Evolutionary conservation across 2,797 vertebrate species (phyloP).

Genomic region (Pteropus rufus): DNA sequence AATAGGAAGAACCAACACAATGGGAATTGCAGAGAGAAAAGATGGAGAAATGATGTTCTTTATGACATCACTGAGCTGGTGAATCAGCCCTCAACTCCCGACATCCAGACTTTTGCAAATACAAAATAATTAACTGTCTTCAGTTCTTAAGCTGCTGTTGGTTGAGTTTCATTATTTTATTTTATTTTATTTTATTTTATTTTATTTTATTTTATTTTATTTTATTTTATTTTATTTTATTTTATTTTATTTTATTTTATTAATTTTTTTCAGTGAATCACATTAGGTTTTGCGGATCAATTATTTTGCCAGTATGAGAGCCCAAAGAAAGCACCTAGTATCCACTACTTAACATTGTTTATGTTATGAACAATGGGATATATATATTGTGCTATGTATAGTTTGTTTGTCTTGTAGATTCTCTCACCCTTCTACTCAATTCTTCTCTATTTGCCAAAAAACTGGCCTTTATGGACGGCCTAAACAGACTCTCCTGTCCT

Average conservation of each 20-base stretch:
- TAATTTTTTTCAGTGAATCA: neutral
- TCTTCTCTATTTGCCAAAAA: neutral
- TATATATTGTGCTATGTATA: neutral
- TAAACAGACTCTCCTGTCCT: neutral
- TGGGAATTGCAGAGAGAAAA: neutral
- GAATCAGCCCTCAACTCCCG: neutral
- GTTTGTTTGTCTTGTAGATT: neutral
- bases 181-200: neutral
- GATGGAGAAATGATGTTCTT: too few relatives aligned
- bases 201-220: neutral
- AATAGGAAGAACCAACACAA: neutral
- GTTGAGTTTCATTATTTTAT: neutral
- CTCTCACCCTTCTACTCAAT: neutral
- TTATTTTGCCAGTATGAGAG: neutral
- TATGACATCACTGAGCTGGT: neutral
- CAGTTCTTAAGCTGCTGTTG: neutral
- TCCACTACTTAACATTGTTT: neutral
- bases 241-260: neutral
- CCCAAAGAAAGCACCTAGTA: neutral
- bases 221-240: neutral
- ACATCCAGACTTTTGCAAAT: neutral
- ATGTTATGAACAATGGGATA: neutral
- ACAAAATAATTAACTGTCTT: neutral
- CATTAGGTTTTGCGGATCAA: neutral
- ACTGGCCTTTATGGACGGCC: neutral